phyloP scores from a whole-genome alignment of 2,797 vertebrate genomes.

The Hemitrygon akajei region DNA sequence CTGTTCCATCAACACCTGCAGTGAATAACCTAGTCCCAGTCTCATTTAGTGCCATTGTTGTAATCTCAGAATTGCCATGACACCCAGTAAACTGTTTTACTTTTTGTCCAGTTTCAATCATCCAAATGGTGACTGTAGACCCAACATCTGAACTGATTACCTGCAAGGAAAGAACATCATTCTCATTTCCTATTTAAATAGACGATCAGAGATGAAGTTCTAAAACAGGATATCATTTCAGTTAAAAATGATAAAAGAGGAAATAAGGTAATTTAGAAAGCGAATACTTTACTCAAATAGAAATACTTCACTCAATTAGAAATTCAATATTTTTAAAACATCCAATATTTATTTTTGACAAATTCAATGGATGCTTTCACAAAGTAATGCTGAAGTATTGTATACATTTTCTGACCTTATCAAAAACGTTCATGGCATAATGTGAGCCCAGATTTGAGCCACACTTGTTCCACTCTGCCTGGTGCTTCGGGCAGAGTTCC shows the following conservation, averaged over 20 bases:
- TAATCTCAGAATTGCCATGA: slow-evolving; percentile 69
- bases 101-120: slow-evolving; percentile 72
- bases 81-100: slow-evolving; percentile 69
- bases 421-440: no score
- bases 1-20: slow-evolving; percentile 56
- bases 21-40: slow-evolving; percentile 67
- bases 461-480: no score
- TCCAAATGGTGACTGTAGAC: slow-evolving; percentile 69
- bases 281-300: no score
- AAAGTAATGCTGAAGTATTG: background rate
- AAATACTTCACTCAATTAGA: background rate
- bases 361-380: background rate
- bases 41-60: slow-evolving; percentile 61
- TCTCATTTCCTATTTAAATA: background rate
- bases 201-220: background rate
- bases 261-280: background rate
- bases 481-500: background rate
- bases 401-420: background rate
- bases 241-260: background rate
- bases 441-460: no score
- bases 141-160: slow-evolving; percentile 65
- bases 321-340: background rate
- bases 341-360: background rate
- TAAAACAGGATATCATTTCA: background rate
- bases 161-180: slow-evolving; percentile 49